These are phyloP conservation scores for Apis florea DNA, from an alignment of 1,140 invertebrate species.

Conservation along the genomic window DNA sequence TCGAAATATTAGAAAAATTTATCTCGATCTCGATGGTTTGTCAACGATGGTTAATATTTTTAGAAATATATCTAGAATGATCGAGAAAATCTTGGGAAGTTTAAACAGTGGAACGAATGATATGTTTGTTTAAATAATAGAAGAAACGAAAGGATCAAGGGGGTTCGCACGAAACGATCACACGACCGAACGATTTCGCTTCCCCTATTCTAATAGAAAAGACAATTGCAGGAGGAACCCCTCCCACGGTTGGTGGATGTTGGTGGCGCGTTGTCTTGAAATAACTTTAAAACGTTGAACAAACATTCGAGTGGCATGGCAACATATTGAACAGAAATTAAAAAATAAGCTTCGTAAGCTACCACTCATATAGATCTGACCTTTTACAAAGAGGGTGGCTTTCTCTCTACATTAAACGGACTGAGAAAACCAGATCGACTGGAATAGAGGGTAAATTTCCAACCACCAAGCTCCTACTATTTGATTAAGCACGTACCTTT, in stretches of 20 bases:
- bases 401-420: constrained; percentile 13
- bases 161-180: constrained; percentile 60
- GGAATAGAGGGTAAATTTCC: constrained; percentile 27
- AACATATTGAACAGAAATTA: constrained; percentile 65
- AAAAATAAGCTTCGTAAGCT: constrained; percentile 67
- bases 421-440: constrained; percentile 47
- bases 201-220: constrained; percentile 30
- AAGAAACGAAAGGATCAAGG: neutral
- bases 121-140: constrained; percentile 35
- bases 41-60: too few relatives aligned
- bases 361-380: constrained; percentile 39
- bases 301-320: constrained; percentile 61
- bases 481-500: constrained; percentile 49
- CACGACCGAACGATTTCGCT: constrained; percentile 45
- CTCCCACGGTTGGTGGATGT: constrained; percentile 16
- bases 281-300: constrained; percentile 66
- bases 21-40: too few relatives aligned
- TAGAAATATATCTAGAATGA: too few relatives aligned
- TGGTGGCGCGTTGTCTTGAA: constrained; percentile 67
- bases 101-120: too few relatives aligned
- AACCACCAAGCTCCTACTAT: constrained; percentile 25
- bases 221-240: constrained; percentile 46
- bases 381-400: constrained; percentile 28
- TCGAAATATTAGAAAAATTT: too few relatives aligned
- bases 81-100: too few relatives aligned